Percentiles rank a stretch among this genome's conserved stretches.
These are phyloP conservation scores for Amblyornis subalaris DNA, from an alignment of 2,113 vertebrate genomes.

Conservation along the genomic window DNA sequence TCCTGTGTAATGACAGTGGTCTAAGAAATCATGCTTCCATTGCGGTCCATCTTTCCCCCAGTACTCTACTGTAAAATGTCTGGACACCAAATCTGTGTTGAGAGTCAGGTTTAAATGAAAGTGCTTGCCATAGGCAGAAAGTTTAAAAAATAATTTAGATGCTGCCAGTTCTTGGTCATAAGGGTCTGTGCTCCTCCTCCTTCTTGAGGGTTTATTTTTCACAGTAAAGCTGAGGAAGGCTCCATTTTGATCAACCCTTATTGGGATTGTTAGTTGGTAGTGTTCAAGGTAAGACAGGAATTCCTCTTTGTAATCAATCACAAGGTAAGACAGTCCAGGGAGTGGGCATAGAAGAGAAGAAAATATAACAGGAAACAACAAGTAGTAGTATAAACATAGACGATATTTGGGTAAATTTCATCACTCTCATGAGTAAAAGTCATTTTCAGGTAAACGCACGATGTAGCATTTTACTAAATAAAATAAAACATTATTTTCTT, in stretches of 20 bases:
- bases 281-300: slow-evolving; percentile 98
- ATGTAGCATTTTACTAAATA: background rate
- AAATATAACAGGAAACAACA: slow-evolving; percentile 74
- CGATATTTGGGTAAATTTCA: slow-evolving; percentile 25
- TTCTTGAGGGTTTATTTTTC: slow-evolving; percentile 89
- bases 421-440: background rate
- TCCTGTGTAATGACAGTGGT: slow-evolving; percentile 28
- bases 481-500: background rate
- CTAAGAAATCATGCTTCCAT: slow-evolving; percentile 25
- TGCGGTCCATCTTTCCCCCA: slow-evolving; percentile 79
- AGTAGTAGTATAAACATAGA: slow-evolving; percentile 66
- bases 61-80: slow-evolving; percentile 95
- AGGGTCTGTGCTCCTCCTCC: slow-evolving; percentile 81
- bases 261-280: slow-evolving; percentile 93
- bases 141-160: slow-evolving; percentile 92
- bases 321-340: slow-evolving; percentile 73
- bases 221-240: slow-evolving; percentile 97
- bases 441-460: background rate
- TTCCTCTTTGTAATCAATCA: slow-evolving; percentile 88
- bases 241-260: slow-evolving; percentile 92
- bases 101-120: slow-evolving; percentile 97
- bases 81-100: slow-evolving; percentile 94
- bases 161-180: slow-evolving; percentile 78
- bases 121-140: slow-evolving; percentile 97
- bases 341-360: slow-evolving; percentile 72